Percentiles rank a stretch among this genome's conserved stretches.
Conservation (phyloP, 2,797 vertebrate genomes). For the Enteromius anoplus region DNA sequence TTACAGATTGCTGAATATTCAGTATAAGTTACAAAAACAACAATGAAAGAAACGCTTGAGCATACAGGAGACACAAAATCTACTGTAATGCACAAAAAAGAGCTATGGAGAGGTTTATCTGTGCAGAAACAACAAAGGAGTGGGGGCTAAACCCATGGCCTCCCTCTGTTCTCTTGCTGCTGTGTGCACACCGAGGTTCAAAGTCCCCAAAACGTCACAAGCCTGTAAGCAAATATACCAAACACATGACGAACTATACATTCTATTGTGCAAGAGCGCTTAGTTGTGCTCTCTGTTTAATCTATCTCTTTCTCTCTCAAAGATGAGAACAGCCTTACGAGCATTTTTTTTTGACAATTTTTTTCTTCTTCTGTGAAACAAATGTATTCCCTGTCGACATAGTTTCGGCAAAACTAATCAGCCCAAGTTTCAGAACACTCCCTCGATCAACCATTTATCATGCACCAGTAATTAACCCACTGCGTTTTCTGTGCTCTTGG, state of each 20-base stretch:
- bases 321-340: constrained; percentile 12
- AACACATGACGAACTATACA: constrained; percentile 50
- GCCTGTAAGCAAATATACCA: constrained; percentile 39
- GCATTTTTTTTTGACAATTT: background rate
- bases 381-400: background rate
- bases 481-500: constrained; percentile 32
- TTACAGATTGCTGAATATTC: background rate
- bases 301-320: constrained; percentile 17
- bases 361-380: background rate
- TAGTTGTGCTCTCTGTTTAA: background rate
- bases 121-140: constrained; percentile 14
- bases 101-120: constrained; percentile 28
- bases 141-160: constrained; percentile 1
- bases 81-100: background rate
- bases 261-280: constrained; percentile 27
- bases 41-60: background rate
- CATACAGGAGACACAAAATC: background rate
- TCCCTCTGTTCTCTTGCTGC: background rate
- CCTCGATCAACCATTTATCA: constrained; percentile 35
- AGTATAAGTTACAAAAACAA: constrained; percentile 4
- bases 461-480: constrained; percentile 41
- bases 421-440: constrained; percentile 19
- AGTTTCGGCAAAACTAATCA: constrained; percentile 4
- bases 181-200: constrained; percentile 39
- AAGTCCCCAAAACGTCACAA: constrained; percentile 44